A percentile compares a stretch with the other conserved stretches of the same genome.
These are phyloP conservation scores for Hemichromis elongatus DNA, from an alignment of 2,113 vertebrate genomes.

Conservation along the genomic window DNA sequence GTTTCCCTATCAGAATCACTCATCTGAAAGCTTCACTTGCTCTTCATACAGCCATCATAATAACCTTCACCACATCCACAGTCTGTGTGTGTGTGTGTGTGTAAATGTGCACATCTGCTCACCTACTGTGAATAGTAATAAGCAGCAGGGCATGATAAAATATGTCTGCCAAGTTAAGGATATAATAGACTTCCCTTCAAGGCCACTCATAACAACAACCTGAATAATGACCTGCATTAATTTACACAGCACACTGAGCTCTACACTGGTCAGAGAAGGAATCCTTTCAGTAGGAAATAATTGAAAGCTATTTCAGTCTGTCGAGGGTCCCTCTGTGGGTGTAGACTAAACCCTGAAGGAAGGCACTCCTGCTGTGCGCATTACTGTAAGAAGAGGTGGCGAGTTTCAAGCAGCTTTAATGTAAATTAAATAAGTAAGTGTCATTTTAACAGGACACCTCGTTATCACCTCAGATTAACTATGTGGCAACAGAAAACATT, in stretches of 20 bases:
- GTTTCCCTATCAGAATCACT: constrained; percentile 53
- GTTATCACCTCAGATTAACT: background rate
- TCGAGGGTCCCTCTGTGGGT: background rate
- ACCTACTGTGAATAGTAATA: constrained; percentile 54
- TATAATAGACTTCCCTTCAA: constrained; percentile 57
- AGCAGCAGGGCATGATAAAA: constrained; percentile 51
- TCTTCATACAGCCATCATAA: constrained; percentile 57
- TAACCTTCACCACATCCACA: constrained; percentile 40
- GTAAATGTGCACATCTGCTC: constrained; percentile 9
- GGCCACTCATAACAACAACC: constrained; percentile 52
- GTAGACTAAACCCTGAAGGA: background rate
- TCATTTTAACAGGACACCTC: background rate
- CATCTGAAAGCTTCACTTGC: constrained; percentile 54
- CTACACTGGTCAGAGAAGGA: background rate
- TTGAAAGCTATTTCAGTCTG: constrained; percentile 23
- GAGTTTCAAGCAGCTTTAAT: background rate
- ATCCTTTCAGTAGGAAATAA: constrained; percentile 33
- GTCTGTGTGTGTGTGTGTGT: background rate
- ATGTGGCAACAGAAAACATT: background rate
- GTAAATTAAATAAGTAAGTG: background rate
- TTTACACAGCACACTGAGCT: constrained; percentile 32
- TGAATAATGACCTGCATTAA: constrained; percentile 58
- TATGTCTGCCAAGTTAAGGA: constrained; percentile 54
- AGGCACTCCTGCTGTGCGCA: background rate
- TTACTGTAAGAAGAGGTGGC: background rate